Conservation (phyloP, 2,113 vertebrate species). For the Oreochromis niloticus region DNA sequence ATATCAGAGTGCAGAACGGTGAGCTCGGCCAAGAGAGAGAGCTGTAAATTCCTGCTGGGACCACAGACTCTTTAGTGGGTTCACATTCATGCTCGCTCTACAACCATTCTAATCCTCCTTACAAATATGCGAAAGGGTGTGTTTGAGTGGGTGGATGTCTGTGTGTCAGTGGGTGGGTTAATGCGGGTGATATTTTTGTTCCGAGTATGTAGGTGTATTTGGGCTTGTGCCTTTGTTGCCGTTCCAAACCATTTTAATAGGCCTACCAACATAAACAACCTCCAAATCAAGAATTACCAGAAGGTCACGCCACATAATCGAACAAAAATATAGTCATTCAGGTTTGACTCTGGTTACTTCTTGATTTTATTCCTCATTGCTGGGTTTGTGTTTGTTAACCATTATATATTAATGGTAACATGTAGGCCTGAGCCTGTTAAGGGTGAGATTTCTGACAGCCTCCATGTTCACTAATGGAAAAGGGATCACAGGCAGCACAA, state of each 20-base stretch:
- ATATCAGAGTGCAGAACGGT: neutral
- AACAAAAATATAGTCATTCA: constrained; percentile 7
- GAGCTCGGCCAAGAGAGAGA: neutral
- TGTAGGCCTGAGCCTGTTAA: neutral
- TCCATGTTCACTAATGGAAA: neutral
- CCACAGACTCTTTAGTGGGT: constrained; percentile 54
- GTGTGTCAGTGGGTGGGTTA: constrained; percentile 6
- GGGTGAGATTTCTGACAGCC: neutral
- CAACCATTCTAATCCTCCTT: constrained; percentile 36
- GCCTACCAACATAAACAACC: constrained; percentile 15
- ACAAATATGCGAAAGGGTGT: constrained; percentile 31
- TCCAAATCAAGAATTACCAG: constrained; percentile 39
- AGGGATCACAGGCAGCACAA: neutral
- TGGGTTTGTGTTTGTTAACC: constrained; percentile 2
- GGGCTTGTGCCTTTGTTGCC: neutral
- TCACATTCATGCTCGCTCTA: constrained; percentile 24
- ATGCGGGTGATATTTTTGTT: constrained; percentile 14
- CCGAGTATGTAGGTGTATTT: neutral
- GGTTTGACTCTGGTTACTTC: constrained; percentile 7
- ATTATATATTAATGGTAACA: neutral
- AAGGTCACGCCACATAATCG: constrained; percentile 33
- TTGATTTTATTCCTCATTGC: neutral
- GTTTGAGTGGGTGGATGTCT: neutral
- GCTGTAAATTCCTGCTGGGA: constrained; percentile 7
- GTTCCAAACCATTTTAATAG: constrained; percentile 43